Conservation (phyloP, 2,888 invertebrate species). For the Lacanobia oleracea region DNA sequence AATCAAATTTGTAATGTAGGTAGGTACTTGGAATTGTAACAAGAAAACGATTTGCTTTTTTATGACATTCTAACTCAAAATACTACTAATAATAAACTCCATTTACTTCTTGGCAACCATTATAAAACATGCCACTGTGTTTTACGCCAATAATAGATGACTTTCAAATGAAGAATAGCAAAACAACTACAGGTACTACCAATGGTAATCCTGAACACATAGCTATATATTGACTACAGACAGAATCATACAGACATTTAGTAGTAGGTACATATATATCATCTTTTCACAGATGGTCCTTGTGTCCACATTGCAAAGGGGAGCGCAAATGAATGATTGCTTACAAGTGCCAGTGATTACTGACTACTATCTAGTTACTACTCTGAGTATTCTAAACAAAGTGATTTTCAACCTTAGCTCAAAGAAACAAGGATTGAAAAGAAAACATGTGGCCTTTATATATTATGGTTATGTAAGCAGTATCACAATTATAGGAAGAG, state of each 20-base stretch:
- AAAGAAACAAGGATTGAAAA: slow-evolving; percentile 22
- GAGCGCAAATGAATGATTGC: slow-evolving; percentile 88
- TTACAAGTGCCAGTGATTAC: slow-evolving; percentile 85
- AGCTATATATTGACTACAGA: background rate
- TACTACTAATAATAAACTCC: too few species aligned
- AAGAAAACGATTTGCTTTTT: background rate
- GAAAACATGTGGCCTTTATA: slow-evolving; percentile 5
- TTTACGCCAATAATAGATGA: slow-evolving; percentile 44
- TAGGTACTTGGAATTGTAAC: background rate
- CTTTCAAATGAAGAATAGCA: slow-evolving; percentile 17
- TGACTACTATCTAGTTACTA: slow-evolving; percentile 62
- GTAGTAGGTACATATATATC: slow-evolving; percentile 27
- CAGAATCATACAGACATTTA: slow-evolving; percentile 6
- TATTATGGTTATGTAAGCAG: slow-evolving; percentile 24
- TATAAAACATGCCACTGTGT: slow-evolving; percentile 16
- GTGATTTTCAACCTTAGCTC: slow-evolving; percentile 47
- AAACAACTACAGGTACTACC: background rate
- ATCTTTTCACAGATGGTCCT: slow-evolving; percentile 46
- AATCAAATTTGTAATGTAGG: background rate
- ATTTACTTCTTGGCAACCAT: slow-evolving; percentile 28
- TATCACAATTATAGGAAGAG: slow-evolving; percentile 17
- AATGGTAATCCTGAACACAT: slow-evolving; percentile 3
- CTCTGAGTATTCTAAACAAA: slow-evolving; percentile 34
- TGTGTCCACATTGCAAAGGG: slow-evolving; percentile 65
- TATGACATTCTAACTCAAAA: slow-evolving; percentile 26